phyloP scores from a whole-genome alignment of 2,888 invertebrate genomes.

The Caradrina clavipalpis region DNA sequence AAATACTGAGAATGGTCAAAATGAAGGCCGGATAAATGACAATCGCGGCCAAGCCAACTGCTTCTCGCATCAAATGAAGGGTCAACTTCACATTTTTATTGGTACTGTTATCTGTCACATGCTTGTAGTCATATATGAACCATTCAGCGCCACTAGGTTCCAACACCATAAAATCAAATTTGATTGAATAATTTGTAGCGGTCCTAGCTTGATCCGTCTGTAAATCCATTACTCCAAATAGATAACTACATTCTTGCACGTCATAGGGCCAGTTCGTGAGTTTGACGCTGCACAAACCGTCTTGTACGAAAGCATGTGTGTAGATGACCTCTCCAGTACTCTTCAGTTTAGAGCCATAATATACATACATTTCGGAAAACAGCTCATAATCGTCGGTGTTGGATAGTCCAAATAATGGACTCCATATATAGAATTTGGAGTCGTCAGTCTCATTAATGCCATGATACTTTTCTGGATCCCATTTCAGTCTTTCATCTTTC shows the following conservation, averaged over 20 bases:
- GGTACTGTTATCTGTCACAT: constrained; percentile 34
- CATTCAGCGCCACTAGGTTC: constrained; percentile 60
- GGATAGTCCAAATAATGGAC: constrained; percentile 58
- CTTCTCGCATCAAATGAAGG: constrained; percentile 72
- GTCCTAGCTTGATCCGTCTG: constrained; percentile 5
- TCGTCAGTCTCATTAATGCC: constrained; percentile 52
- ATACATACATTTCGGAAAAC: no score
- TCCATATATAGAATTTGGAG: constrained; percentile 56
- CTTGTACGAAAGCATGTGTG: constrained; percentile 21
- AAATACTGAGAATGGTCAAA: constrained; percentile 66
- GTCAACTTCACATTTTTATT: constrained; percentile 61
- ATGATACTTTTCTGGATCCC: constrained; percentile 68
- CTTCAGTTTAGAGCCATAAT: constrained; percentile 49
- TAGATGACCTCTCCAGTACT: constrained; percentile 61
- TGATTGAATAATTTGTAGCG: neutral
- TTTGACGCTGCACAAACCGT: constrained; percentile 60
- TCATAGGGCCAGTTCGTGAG: constrained; percentile 73
- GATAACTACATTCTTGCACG: constrained; percentile 66
- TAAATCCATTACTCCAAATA: constrained; percentile 25
- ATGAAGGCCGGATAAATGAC: constrained; percentile 69
- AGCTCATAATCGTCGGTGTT: constrained; percentile 45
- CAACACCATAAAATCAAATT: neutral
- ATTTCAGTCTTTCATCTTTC: constrained; percentile 67
- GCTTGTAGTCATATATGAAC: constrained; percentile 68
- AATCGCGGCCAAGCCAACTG: constrained; percentile 65